Base-by-base conservation (phyloP, 2,113 vertebrate species). In the Bos indicus region DNA sequence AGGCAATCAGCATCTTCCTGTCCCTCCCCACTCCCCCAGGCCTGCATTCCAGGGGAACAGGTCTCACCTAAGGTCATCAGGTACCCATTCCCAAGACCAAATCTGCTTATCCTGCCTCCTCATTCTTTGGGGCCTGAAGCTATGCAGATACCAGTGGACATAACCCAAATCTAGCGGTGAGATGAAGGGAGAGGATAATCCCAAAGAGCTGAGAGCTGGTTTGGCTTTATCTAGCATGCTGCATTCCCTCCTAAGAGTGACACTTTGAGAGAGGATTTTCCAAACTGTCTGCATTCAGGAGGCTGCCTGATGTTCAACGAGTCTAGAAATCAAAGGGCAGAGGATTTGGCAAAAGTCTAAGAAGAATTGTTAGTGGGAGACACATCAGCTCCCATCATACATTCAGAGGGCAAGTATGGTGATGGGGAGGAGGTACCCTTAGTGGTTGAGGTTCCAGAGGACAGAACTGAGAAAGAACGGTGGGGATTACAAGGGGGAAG, bases 271-370 rank as follows among this genome's bases (percentile, higher is more conserved):
- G 11, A 56, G 57, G n/a, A 90, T 56, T 77, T 95, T 83, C 43
- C 60, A 43, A 83, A 85, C 9, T 54, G 21, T n/a, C 14, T 28
- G 16, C 11, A 36, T 36, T 46, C 4, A 28, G 15, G 40, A 83
- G 30, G n/a, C 19, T 67, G 16, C 15, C 9, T 57, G 10, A 7
- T 46, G 36, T 25, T 67, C 33, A 56, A 5, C 2, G 0, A 0
- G 26, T 83, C 57, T 59, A 78, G 19, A 81, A 93, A 46, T n/a
- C 59, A 91, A 92, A 21, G 25, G 14, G 5, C 19, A 43, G 59
- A 87, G 54, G 10, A 46, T 17, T 21, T 51, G 30, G 19, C 51
- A 30, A 77, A 90, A 13, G 30, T 51, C 43, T 94, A 90, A 87
- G 25, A 83, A 54, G 30, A 54, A 78, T 46, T 59, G 14, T 43